These are phyloP conservation scores for Camponotus vicinus DNA, from an alignment of 1,140 invertebrate species.

Conservation along the genomic window DNA sequence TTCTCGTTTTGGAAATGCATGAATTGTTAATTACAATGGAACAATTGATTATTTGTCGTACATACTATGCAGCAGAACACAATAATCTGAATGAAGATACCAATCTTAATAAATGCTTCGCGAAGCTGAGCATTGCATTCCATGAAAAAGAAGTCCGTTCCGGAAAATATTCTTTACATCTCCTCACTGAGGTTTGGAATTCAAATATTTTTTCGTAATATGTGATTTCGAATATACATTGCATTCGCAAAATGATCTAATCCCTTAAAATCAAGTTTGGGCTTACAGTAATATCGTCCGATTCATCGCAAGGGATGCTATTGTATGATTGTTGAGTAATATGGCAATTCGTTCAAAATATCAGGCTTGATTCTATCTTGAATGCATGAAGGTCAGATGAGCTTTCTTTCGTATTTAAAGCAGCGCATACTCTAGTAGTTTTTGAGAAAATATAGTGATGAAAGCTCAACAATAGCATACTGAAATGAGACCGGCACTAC, in stretches of 20 bases:
- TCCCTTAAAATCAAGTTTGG: constrained; percentile 11
- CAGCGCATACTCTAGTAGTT: too few relatives aligned
- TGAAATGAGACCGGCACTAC: too few relatives aligned
- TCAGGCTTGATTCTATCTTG: too few relatives aligned
- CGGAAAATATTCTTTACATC: neutral
- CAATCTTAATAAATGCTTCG: neutral
- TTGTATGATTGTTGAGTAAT: too few relatives aligned
- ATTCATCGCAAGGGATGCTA: neutral
- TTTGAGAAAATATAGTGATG: too few relatives aligned
- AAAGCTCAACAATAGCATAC: too few relatives aligned
- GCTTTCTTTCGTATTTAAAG: too few relatives aligned
- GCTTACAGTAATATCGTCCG: neutral
- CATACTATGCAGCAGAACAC: neutral
- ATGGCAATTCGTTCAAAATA: too few relatives aligned
- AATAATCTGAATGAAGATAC: constrained; percentile 1
- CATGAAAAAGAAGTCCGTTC: neutral
- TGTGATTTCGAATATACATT: neutral
- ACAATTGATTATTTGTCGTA: neutral
- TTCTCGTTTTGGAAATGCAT: too few relatives aligned
- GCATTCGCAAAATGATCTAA: neutral
- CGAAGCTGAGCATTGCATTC: neutral
- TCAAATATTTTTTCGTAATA: neutral
- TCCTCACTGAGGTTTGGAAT: neutral
- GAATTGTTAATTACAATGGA: too few relatives aligned
- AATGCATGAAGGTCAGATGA: too few relatives aligned